A percentile compares a stretch with the other conserved stretches of the same genome.
Evolutionary conservation across 1,140 invertebrate species (phyloP).

Genomic region (Globodera rostochiensis): DNA sequence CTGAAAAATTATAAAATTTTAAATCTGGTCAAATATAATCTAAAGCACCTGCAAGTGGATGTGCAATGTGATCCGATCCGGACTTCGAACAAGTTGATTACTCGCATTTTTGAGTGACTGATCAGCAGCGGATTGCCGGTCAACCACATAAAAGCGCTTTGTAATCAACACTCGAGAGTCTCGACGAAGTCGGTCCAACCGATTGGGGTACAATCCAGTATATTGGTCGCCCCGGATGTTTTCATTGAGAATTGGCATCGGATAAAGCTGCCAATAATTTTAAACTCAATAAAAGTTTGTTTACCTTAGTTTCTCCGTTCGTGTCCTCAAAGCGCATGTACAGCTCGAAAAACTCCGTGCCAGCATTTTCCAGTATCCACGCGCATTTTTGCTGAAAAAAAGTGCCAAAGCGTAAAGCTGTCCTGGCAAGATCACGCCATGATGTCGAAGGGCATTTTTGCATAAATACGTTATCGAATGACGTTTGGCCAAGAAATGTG

Average conservation of each 20-base stretch:
- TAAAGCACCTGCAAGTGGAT: slow-evolving; percentile 57
- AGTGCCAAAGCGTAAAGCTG: slow-evolving; percentile 50
- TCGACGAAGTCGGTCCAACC: slow-evolving; percentile 19
- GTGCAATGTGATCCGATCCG: slow-evolving; percentile 59
- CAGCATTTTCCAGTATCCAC: slow-evolving; percentile 27
- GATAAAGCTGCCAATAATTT: slow-evolving; percentile 49
- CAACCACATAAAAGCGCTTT: slow-evolving; percentile 55
- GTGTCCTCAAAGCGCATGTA: slow-evolving; percentile 46
- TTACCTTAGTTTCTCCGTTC: slow-evolving; percentile 27
- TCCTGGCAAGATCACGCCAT: slow-evolving; percentile 17
- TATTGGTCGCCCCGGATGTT: slow-evolving; percentile 50
- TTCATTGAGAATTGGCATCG: slow-evolving; percentile 55
- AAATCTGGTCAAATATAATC: background rate
- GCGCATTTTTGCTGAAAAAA: slow-evolving; percentile 48
- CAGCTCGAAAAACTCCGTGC: slow-evolving; percentile 43
- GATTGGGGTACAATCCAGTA: slow-evolving; percentile 42
- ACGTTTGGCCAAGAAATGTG: slow-evolving; percentile 48
- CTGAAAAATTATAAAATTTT: slow-evolving; percentile 33
- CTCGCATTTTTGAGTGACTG: slow-evolving; percentile 18
- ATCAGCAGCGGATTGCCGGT: slow-evolving; percentile 35
- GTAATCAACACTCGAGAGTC: slow-evolving; percentile 51
- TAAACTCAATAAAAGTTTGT: background rate
- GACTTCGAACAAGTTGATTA: slow-evolving; percentile 50
- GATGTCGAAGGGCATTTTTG: slow-evolving; percentile 39
- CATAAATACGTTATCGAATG: slow-evolving; percentile 32